A percentile compares a stretch with the other conserved stretches of the same genome.
Conservation (phyloP, 2,113 vertebrate genomes). For the Oncorhynchus gorbuscha region DNA sequence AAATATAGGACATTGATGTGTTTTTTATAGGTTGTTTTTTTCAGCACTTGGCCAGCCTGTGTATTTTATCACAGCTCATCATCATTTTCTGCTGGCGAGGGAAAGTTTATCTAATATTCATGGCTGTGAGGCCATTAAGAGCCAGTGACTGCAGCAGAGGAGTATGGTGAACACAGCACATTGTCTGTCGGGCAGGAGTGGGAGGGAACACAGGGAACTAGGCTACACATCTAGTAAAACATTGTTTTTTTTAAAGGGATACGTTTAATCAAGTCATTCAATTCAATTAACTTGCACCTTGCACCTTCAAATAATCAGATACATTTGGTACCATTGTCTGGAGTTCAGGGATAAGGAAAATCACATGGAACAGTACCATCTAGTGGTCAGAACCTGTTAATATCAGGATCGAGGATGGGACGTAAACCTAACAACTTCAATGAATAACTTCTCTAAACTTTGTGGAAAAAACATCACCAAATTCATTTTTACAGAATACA, state of each 20-base stretch:
- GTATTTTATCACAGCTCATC: slow-evolving; percentile 51
- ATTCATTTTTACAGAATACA: no score
- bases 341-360: no score
- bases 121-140: slow-evolving; percentile 72
- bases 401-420: no score
- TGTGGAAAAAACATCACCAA: no score
- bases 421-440: no score
- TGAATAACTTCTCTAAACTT: no score
- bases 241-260: no score
- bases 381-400: no score
- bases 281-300: background rate
- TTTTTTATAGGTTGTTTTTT: background rate
- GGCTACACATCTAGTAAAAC: no score
- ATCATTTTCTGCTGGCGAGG: slow-evolving; percentile 61
- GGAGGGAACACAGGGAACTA: background rate
- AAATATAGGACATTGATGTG: background rate
- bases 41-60: slow-evolving; percentile 21
- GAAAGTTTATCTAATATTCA: slow-evolving; percentile 81
- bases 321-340: background rate
- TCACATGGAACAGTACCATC: no score
- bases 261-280: no score
- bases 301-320: background rate
- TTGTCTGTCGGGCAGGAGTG: background rate
- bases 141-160: slow-evolving; percentile 57
- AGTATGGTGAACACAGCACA: slow-evolving; percentile 9